phyloP scores from a whole-genome alignment of 2,888 invertebrate species.

The Agonopterix alstromeriana region DNA sequence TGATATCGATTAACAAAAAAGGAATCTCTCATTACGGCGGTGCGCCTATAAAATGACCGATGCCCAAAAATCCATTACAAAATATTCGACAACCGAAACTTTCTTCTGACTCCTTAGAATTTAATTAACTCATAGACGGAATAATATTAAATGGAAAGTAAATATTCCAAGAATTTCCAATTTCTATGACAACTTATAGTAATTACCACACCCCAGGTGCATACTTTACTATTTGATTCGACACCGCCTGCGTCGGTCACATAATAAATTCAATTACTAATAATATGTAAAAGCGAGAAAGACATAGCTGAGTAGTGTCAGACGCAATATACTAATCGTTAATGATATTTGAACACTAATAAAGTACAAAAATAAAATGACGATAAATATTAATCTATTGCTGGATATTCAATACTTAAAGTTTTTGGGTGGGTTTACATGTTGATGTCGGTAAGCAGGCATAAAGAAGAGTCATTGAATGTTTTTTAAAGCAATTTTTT shows the following conservation, averaged over 20 bases:
- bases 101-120: slow-evolving; percentile 33
- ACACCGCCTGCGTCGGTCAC: slow-evolving; percentile 35
- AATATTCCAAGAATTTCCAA: slow-evolving; percentile 45
- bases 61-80: not conserved
- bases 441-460: slow-evolving; percentile 7
- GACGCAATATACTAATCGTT: slow-evolving; percentile 59
- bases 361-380: slow-evolving; percentile 63
- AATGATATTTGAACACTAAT: slow-evolving; percentile 69
- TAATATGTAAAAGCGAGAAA: slow-evolving; percentile 27
- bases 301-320: slow-evolving; percentile 28
- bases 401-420: slow-evolving; percentile 49
- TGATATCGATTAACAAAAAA: no score
- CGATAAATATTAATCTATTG: slow-evolving; percentile 67
- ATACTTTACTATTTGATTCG: slow-evolving; percentile 40
- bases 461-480: no score
- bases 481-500: no score
- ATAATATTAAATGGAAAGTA: slow-evolving; percentile 49
- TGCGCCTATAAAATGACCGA: no score
- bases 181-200: slow-evolving; percentile 30
- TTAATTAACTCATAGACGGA: slow-evolving; percentile 48
- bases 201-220: slow-evolving; percentile 48
- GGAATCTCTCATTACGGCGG: no score
- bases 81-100: slow-evolving; percentile 15
- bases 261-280: slow-evolving; percentile 50
- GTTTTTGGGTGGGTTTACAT: slow-evolving; percentile 37